These are phyloP conservation scores for Ormyrus pomaceus DNA, from an alignment of 2,888 invertebrate species.

Conservation along the genomic window DNA sequence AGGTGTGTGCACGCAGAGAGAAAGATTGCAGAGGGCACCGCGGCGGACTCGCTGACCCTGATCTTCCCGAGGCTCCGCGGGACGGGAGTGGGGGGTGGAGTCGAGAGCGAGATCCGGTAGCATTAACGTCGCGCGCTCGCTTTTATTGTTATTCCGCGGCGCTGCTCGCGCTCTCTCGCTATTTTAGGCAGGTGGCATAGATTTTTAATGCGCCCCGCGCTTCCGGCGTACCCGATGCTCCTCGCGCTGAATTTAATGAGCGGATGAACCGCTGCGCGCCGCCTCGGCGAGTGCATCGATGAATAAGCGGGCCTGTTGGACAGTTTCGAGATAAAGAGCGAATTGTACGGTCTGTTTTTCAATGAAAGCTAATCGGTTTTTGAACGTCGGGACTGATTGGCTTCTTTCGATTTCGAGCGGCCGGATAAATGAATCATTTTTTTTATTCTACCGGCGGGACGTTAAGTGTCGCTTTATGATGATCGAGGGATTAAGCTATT, in stretches of 20 bases:
- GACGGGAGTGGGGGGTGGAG: neutral
- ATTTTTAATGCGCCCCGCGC: too few species aligned
- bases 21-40: neutral
- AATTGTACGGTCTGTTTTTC: too few species aligned
- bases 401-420: too few species aligned
- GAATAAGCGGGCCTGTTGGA: too few species aligned
- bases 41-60: conserved; percentile 36
- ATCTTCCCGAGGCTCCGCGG: conserved; percentile 3
- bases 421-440: too few species aligned
- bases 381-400: too few species aligned
- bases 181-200: neutral
- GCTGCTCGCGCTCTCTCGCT: neutral
- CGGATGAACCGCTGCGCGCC: neutral
- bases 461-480: too few species aligned
- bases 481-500: too few species aligned
- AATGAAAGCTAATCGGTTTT: too few species aligned
- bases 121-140: conserved; percentile 16
- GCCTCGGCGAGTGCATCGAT: too few species aligned
- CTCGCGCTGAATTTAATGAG: neutral
- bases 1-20: neutral
- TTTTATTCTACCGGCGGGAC: too few species aligned
- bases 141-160: conserved; percentile 20
- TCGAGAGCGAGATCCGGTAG: neutral
- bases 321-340: too few species aligned
- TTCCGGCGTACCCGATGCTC: neutral